Evolutionary conservation across 2,888 invertebrate genomes (phyloP).

Genomic region (Drymonia ruficornis): DNA sequence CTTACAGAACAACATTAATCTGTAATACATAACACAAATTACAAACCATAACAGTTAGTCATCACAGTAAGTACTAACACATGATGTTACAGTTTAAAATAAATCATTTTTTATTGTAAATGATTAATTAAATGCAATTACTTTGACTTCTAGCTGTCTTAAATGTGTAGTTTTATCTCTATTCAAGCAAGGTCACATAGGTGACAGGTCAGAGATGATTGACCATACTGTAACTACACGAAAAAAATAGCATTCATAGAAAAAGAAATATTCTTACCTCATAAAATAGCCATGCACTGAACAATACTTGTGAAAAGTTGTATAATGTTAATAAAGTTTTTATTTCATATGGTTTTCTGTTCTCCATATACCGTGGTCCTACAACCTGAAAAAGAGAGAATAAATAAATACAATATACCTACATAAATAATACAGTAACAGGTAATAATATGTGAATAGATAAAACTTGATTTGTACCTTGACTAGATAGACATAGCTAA

Average conservation of each 20-base stretch:
- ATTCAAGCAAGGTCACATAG: neutral
- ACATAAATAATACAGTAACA: no score
- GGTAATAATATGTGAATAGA: slow-evolving; percentile 3
- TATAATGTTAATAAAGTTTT: slow-evolving; percentile 91
- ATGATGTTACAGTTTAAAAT: no score
- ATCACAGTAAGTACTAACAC: no score
- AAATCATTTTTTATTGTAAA: no score
- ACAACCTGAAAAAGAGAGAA: slow-evolving; percentile 85
- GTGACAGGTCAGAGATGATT: neutral
- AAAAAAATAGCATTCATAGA: slow-evolving; percentile 4
- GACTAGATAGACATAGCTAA: slow-evolving; percentile 95
- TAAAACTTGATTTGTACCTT: slow-evolving; percentile 81
- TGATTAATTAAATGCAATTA: no score
- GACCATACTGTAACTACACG: neutral
- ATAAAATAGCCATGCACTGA: slow-evolving; percentile 95
- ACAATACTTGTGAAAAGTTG: slow-evolving; percentile 95
- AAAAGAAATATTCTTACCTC: slow-evolving; percentile 87
- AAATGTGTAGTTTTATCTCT: no score
- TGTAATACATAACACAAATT: no score
- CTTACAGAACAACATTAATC: no score
- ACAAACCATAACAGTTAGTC: no score
- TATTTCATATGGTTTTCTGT: slow-evolving; percentile 94
- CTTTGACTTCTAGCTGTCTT: no score
- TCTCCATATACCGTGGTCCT: slow-evolving; percentile 96
- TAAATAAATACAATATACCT: neutral